Conservation (phyloP, 2,888 invertebrate species). For the Brassicogethes aeneus region DNA sequence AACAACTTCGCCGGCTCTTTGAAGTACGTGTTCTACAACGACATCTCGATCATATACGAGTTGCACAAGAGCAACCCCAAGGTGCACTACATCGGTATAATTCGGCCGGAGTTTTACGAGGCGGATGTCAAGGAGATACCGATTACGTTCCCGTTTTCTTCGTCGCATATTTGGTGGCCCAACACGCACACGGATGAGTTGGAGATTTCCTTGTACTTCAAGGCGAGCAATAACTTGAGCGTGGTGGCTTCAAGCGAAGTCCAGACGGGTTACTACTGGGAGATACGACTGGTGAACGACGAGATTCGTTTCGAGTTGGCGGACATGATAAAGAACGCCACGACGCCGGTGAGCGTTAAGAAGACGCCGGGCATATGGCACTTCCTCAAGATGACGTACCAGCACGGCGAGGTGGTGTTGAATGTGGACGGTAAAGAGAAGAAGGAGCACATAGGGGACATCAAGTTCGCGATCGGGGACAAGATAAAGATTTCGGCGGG, state of each 20-base stretch:
- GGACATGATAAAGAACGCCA: slow-evolving; percentile 65
- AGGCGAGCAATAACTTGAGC: slow-evolving; percentile 68
- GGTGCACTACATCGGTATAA: slow-evolving; percentile 47
- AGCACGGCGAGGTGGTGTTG: slow-evolving; percentile 62
- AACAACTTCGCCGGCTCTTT: slow-evolving; percentile 67
- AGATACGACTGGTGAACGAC: slow-evolving; percentile 77
- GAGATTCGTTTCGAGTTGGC: slow-evolving; percentile 78
- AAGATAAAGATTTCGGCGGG: slow-evolving; percentile 64
- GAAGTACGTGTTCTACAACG: slow-evolving; percentile 89
- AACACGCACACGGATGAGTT: slow-evolving; percentile 64
- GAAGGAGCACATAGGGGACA: slow-evolving; percentile 42
- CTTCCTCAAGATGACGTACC: slow-evolving; percentile 68
- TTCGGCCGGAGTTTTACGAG: slow-evolving; percentile 77
- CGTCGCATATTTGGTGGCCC: slow-evolving; percentile 86
- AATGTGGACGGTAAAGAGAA: slow-evolving; percentile 69
- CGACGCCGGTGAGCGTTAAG: slow-evolving; percentile 70
- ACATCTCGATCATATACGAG: slow-evolving; percentile 84
- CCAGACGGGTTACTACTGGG: slow-evolving; percentile 74
- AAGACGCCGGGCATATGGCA: slow-evolving; percentile 78
- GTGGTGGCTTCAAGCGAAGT: slow-evolving; percentile 80
- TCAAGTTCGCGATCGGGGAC: slow-evolving; percentile 39
- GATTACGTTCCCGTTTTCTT: slow-evolving; percentile 84
- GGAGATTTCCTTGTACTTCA: slow-evolving; percentile 77
- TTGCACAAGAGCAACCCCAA: slow-evolving; percentile 77
- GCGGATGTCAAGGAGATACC: slow-evolving; percentile 80